Conservation (phyloP, 2,113 vertebrate genomes). For the Otolemur garnettii region DNA sequence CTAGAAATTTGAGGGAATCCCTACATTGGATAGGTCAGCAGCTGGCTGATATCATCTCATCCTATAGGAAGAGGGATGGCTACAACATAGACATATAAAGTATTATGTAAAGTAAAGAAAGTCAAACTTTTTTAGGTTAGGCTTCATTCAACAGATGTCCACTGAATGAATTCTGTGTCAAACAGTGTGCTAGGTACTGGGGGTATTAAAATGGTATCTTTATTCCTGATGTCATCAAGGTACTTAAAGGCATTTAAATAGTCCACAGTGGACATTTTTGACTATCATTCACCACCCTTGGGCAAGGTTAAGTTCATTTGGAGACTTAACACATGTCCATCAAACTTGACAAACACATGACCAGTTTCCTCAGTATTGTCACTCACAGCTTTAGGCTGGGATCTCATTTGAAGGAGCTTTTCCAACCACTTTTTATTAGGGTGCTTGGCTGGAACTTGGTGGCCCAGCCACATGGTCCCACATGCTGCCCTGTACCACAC, state of each 20-base stretch:
- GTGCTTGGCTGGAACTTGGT: no score
- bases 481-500: no score
- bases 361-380: background rate
- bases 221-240: background rate
- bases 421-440: no score
- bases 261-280: background rate
- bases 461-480: no score
- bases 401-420: background rate
- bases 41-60: background rate
- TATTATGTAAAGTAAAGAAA: background rate
- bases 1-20: background rate
- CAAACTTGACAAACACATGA: background rate
- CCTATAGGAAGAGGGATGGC: background rate
- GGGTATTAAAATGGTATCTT: background rate
- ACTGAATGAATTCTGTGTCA: background rate
- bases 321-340: background rate
- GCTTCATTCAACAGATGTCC: background rate
- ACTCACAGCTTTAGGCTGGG: background rate
- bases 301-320: background rate
- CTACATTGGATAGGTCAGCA: background rate
- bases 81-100: background rate
- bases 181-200: background rate
- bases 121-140: background rate
- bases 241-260: background rate
- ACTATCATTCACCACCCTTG: background rate